These are phyloP conservation scores for Brachionus rubens DNA, from an alignment of 1,140 invertebrate genomes.

Conservation along the genomic window DNA sequence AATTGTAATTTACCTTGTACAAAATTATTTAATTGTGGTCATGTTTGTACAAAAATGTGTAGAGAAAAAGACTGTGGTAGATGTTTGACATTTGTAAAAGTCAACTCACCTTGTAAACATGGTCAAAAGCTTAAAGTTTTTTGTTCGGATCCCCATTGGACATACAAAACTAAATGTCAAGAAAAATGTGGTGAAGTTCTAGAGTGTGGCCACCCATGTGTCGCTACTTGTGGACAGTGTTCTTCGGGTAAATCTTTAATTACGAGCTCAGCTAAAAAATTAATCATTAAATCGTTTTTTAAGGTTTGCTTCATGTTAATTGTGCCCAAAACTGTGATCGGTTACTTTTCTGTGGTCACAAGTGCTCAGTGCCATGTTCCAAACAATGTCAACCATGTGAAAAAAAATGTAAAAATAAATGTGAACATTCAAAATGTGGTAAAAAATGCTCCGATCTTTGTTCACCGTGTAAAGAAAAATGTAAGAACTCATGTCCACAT, in stretches of 20 bases:
- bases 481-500: conserved; percentile 63
- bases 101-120: not conserved
- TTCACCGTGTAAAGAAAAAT: conserved; percentile 63
- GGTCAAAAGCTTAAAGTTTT: not conserved
- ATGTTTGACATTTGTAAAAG: conserved; percentile 5
- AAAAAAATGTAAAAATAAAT: conserved; percentile 64
- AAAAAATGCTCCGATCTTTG: conserved; percentile 66
- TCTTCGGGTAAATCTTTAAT: too few species aligned
- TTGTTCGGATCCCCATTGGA: conserved; percentile 40
- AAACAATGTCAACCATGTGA: conserved; percentile 66
- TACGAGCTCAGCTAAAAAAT: too few species aligned
- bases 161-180: conserved; percentile 47
- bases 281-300: too few species aligned
- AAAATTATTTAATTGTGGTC: conserved; percentile 48
- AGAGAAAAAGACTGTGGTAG: not conserved
- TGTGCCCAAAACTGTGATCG: conserved; percentile 52
- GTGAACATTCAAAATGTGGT: conserved; percentile 63
- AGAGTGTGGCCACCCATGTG: conserved; percentile 66
- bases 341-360: conserved; percentile 6
- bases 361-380: conserved; percentile 47
- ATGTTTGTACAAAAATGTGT: conserved; percentile 48
- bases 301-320: conserved; percentile 65
- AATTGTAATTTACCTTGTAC: conserved; percentile 47
- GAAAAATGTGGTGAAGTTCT: conserved; percentile 55
- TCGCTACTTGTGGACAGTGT: conserved; percentile 65